Conservation (phyloP, 1,140 invertebrate species). For the Plutomurus gul region DNA sequence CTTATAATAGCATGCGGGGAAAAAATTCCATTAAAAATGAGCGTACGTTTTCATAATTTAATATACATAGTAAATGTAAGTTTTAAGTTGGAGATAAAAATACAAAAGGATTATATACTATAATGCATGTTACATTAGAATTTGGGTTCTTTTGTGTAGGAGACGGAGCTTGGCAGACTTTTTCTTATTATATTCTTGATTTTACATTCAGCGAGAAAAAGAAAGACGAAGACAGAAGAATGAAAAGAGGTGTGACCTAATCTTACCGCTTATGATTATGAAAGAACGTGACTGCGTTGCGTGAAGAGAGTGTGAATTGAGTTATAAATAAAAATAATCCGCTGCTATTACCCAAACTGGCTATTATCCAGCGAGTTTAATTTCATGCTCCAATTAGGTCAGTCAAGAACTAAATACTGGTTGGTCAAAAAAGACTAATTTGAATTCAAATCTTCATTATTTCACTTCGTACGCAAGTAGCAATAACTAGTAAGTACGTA, state of each 20-base stretch:
- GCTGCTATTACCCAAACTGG: conserved; percentile 25
- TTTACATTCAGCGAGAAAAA: neutral
- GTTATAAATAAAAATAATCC: conserved; percentile 30
- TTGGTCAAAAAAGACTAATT: conserved; percentile 2
- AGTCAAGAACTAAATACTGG: conserved; percentile 11
- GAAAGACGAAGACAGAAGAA: neutral
- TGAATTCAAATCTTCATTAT: conserved; percentile 1
- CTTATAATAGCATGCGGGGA: neutral
- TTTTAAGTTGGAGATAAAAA: neutral
- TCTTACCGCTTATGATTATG: conserved; percentile 22
- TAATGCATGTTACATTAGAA: neutral
- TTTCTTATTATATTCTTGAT: too few species aligned
- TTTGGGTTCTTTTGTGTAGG: neutral
- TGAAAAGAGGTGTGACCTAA: conserved; percentile 12
- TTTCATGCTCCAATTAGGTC: conserved; percentile 28
- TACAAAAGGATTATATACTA: conserved; percentile 1
- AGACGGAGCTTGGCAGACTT: too few species aligned
- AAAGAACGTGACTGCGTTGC: conserved; percentile 22
- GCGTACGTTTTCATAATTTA: neutral
- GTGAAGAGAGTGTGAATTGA: conserved; percentile 28
- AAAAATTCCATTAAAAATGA: too few species aligned
- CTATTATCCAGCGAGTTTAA: conserved; percentile 27
- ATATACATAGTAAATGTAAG: neutral
- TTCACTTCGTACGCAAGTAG: too few species aligned
- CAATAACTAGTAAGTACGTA: neutral